These are phyloP conservation scores for Augochlora pura DNA, from an alignment of 1,140 invertebrate species.

Conservation along the genomic window DNA sequence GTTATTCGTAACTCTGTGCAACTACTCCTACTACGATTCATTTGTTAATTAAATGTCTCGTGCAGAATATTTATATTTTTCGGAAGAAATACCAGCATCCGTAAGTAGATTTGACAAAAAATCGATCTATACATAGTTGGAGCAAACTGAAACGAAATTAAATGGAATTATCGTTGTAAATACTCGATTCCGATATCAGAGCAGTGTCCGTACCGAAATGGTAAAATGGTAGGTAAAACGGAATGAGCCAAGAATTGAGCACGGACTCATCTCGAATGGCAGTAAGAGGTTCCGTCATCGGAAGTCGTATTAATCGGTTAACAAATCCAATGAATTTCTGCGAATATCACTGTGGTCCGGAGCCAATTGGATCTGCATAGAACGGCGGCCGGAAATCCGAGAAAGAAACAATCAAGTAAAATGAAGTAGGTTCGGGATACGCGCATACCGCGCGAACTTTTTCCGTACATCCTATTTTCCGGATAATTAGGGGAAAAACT, in stretches of 20 bases:
- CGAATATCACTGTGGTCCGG: neutral
- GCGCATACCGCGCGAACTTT: conserved; percentile 4
- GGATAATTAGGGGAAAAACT: conserved; percentile 38
- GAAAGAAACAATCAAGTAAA: conserved; percentile 19
- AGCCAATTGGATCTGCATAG: neutral
- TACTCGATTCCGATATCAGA: no score
- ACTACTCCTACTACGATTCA: no score
- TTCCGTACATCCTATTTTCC: neutral
- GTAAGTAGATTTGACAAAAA: no score
- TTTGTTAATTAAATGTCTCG: no score
- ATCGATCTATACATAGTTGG: no score
- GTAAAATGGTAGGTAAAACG: no score
- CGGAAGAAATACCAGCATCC: no score
- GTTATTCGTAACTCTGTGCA: no score
- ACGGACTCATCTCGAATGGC: neutral
- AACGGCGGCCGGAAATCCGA: neutral
- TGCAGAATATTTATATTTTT: no score
- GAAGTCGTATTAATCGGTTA: neutral
- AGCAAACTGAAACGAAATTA: no score
- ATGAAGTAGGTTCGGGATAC: conserved; percentile 1
- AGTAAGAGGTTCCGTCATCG: neutral
- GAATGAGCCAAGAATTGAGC: neutral
- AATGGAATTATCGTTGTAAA: no score
- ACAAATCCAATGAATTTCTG: neutral
- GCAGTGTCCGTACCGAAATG: no score